Evolutionary conservation across 53 echinoderm and acorn worm genomes (phyloP), one percentile per base, ranked within the genome.

Genomic region (Echinarachnius parma): DNA sequence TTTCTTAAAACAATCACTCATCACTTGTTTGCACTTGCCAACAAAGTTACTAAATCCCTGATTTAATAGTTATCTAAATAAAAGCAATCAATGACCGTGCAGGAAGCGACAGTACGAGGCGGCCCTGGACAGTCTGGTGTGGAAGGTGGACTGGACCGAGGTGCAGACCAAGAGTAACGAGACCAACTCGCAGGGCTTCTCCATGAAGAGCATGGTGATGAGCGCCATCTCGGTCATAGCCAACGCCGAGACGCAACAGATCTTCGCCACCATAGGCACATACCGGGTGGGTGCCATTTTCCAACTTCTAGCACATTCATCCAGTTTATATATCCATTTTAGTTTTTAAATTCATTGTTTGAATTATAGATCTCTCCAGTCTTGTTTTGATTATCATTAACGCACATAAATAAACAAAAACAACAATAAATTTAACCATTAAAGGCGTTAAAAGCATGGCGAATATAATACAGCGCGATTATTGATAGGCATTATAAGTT

Each of bases 61-160:
- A n/a, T n/a, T n/a, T n/a, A n/a, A n/a, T n/a, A n/a, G n/a, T n/a
- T n/a, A n/a, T n/a, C n/a, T n/a, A n/a, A n/a, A n/a, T n/a, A n/a
- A n/a, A n/a, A n/a, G n/a, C n/a, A n/a, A n/a, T n/a, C 27, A 5
- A 28, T 72, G 31, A 66, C 13, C n/a, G 24, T 64, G 22, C 30
- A 96, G 96, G 63, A 90, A 96, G 53, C 81, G 61, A n/a, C 84
- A 86, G 33, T 96, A 96, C 29, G 96, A 96, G 60, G 79, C 82
- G 3, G 96, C 91, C 14, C 78, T 96, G 34, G 96, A 96, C 86
- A 96, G 96, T 70, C 66, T 96, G 77, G 96, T 96, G 2, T 96
- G 96, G 96, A 96, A 96, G 63, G 85, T 96, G 9, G 66, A 80
- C 53, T 96, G 82, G 82, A 75, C 69, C 11, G 96, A 96, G 4